Evolutionary conservation across 1,140 invertebrate species (phyloP), one percentile per base, ranked within the genome.

Genomic region (Bombus pyrosoma): DNA sequence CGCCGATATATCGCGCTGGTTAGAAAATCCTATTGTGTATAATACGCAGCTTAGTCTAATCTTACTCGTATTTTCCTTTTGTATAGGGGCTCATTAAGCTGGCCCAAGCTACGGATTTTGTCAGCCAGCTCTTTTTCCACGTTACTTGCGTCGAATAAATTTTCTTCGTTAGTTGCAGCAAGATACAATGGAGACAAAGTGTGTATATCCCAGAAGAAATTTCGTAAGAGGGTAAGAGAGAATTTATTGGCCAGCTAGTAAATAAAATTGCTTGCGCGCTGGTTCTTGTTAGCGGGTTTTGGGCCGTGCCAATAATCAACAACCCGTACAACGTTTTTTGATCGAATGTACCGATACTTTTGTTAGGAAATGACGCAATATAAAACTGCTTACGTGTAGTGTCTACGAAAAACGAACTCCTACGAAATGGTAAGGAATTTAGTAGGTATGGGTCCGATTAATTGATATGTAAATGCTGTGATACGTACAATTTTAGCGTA

Each of bases 1-100:
- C 76, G 74, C 62, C 87, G 72, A 89, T 89, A 89, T 87, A 89
- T 89, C 87, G 88, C 80, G 76, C 74, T 39, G 75, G 72, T 71
- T 80, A 75, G 69, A 83, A 89, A 88, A 77, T 80, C 77, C 79
- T 43, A 89, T 86, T 89, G 88, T 89, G 59, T 12, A 62, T n/a
- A 82, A 62, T n/a, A 82, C 75, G 75, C 68, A 53, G 2, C 32
- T 6, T 15, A 41, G 66, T 39, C 53, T 85, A 85, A 80, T 80
- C 83, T 80, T 37, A 53, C 15, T 59, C 22, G 76, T 80, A 80
- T 85, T 73, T 80, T 71, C 75, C 68, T 84, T 71, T 62, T 72
- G 13, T 47, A 47, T 34, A n/a, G 57, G 32, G 15, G 77, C 77
- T 85, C 83, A 80, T 85, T 85, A 80, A 85, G 41, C 32, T 57